These are phyloP conservation scores for Semicossyphus pulcher DNA, from an alignment of 2,113 vertebrate genomes.

Conservation along the genomic window DNA sequence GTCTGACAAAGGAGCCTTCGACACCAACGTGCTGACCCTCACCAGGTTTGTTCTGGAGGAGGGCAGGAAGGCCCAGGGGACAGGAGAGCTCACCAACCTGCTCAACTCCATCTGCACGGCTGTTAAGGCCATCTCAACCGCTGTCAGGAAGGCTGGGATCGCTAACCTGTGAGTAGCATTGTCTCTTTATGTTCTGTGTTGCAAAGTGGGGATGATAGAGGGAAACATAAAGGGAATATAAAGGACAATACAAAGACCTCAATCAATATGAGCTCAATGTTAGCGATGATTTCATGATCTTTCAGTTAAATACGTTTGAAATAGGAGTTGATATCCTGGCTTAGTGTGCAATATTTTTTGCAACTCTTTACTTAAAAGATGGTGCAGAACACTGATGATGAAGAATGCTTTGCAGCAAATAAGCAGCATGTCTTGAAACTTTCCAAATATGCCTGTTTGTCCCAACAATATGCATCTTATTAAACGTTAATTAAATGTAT, in stretches of 20 bases:
- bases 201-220: neutral
- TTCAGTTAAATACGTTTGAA: neutral
- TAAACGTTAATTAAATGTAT: neutral
- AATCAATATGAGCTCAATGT: neutral
- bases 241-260: neutral
- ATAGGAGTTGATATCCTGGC: neutral
- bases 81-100: slow-evolving; percentile 93
- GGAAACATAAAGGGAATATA: neutral
- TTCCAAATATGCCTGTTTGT: neutral
- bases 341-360: neutral
- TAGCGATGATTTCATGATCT: too few species aligned
- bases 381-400: neutral
- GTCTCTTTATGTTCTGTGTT: neutral
- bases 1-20: slow-evolving; percentile 90
- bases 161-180: slow-evolving; percentile 89
- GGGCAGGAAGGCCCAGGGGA: slow-evolving; percentile 90
- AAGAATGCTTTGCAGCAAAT: neutral
- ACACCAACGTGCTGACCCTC: slow-evolving; percentile 93
- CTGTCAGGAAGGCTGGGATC: slow-evolving; percentile 95
- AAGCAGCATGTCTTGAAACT: neutral
- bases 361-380: neutral
- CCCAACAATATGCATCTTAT: neutral
- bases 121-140: slow-evolving; percentile 94
- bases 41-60: slow-evolving; percentile 96
- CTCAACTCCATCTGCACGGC: slow-evolving; percentile 94